These are phyloP conservation scores for Tigriopus californicus DNA, from an alignment of 2,888 invertebrate genomes.

Conservation along the genomic window DNA sequence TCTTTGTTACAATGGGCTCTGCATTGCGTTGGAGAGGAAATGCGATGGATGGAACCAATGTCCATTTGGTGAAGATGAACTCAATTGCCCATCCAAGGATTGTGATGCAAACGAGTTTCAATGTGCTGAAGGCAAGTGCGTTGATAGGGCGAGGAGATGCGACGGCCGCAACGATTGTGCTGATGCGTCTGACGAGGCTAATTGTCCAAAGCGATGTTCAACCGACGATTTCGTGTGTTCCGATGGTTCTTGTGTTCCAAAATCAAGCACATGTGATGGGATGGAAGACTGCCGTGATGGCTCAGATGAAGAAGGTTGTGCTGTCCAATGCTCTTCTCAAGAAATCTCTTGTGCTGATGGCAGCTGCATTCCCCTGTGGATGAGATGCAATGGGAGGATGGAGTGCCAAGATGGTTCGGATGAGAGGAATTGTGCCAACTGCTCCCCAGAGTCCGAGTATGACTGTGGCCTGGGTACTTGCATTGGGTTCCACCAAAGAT, in stretches of 20 bases:
- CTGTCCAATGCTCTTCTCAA: neutral
- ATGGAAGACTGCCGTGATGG: slow-evolving; percentile 3
- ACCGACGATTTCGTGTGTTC: neutral
- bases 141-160: neutral
- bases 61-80: neutral
- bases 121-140: neutral
- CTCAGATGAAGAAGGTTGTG: neutral
- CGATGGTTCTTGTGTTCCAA: neutral
- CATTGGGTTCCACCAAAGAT: slow-evolving; percentile 17
- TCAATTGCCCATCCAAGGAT: neutral
- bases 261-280: neutral
- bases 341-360: neutral
- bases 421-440: neutral
- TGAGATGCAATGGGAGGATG: neutral
- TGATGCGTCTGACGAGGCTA: neutral
- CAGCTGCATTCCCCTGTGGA: neutral
- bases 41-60: too few species aligned
- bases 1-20: too few species aligned
- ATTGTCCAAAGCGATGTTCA: neutral
- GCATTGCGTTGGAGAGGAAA: too few species aligned
- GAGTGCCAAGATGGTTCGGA: slow-evolving; percentile 11
- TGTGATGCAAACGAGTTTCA: neutral
- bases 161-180: neutral
- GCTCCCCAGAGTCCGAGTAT: neutral
- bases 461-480: slow-evolving; percentile 17